These are phyloP conservation scores for Rhineura floridana DNA, from an alignment of 2,113 vertebrate genomes.

Conservation along the genomic window DNA sequence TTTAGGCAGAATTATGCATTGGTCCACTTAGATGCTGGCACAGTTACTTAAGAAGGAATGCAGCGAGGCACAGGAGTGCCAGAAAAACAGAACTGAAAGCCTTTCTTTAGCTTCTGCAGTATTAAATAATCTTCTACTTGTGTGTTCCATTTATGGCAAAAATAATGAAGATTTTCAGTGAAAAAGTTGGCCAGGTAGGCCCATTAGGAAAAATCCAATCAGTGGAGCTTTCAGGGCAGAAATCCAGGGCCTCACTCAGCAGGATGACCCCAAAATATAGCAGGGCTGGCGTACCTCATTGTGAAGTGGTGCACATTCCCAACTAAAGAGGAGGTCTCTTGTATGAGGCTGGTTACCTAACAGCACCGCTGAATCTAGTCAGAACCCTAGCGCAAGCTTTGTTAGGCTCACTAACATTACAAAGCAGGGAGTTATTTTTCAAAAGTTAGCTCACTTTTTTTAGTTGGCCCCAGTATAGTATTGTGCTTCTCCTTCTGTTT, in stretches of 20 bases:
- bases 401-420: not conserved
- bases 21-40: not conserved
- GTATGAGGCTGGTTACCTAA: too few species aligned
- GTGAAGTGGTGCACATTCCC: too few species aligned
- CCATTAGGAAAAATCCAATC: not conserved
- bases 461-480: not conserved
- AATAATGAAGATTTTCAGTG: not conserved
- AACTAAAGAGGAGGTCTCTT: too few species aligned
- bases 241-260: not conserved
- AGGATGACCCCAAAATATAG: too few species aligned
- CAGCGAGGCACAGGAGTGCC: not conserved
- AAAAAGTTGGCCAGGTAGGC: not conserved
- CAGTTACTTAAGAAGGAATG: not conserved
- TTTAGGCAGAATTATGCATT: not conserved
- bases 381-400: not conserved
- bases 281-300: too few species aligned
- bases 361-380: not conserved
- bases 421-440: not conserved
- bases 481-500: not conserved
- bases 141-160: not conserved
- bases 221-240: not conserved
- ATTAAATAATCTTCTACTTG: not conserved
- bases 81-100: not conserved
- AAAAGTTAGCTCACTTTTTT: not conserved
- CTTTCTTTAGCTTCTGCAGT: not conserved